Evolutionary conservation across 1,140 invertebrate genomes (phyloP).

Genomic region (Diorhabda sublineata): DNA sequence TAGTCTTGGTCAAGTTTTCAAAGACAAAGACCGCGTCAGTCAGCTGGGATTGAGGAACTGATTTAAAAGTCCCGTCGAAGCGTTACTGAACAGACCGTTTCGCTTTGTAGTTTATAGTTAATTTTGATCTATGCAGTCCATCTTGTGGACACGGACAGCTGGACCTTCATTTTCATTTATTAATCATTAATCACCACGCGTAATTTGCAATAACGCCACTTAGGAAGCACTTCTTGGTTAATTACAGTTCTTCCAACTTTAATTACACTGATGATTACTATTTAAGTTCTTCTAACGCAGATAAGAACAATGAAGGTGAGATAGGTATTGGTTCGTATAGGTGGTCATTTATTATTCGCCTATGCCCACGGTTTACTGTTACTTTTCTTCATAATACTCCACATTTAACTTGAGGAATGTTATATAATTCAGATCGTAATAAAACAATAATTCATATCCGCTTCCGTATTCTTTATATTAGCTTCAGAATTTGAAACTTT

Average conservation of each 20-base stretch:
- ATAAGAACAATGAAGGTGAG: neutral
- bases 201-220: constrained; percentile 20
- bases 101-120: constrained; percentile 19
- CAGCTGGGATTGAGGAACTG: constrained; percentile 6
- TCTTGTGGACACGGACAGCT: constrained; percentile 23
- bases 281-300: constrained; percentile 8
- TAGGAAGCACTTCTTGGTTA: constrained; percentile 16
- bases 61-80: constrained; percentile 26
- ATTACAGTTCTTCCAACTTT: constrained; percentile 13
- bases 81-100: constrained; percentile 19
- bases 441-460: too few relatives aligned
- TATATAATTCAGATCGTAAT: too few relatives aligned
- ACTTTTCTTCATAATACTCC: neutral
- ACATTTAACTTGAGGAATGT: neutral
- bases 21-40: too few relatives aligned
- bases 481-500: too few relatives aligned
- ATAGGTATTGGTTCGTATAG: neutral
- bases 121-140: constrained; percentile 20
- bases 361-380: neutral
- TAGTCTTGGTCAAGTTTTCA: too few relatives aligned
- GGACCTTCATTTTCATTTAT: constrained; percentile 22
- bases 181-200: constrained; percentile 21
- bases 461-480: too few relatives aligned
- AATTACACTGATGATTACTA: constrained; percentile 14
- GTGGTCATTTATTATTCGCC: constrained; percentile 16